phyloP scores from a whole-genome alignment of 2,888 invertebrate species.

The Cosmia trapezina region DNA sequence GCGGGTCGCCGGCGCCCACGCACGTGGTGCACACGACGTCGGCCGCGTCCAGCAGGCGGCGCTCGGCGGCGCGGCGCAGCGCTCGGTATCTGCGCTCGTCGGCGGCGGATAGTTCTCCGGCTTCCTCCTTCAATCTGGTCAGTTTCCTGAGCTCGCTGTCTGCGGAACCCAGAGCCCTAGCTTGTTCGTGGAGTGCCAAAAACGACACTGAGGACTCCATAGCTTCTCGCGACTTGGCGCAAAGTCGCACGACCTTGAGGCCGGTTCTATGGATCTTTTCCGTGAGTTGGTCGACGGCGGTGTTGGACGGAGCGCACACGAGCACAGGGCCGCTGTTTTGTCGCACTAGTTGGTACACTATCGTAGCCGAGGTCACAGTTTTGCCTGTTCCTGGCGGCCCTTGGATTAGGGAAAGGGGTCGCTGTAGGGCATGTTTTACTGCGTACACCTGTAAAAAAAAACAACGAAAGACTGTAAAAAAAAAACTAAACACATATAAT shows the following conservation, averaged over 20 bases:
- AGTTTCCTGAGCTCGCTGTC: conserved; percentile 97
- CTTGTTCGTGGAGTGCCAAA: conserved; percentile 98
- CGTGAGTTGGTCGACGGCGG: conserved; percentile 99
- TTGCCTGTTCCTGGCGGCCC: conserved; percentile 99
- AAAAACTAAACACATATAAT: neutral
- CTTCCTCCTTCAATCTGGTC: conserved; percentile 99
- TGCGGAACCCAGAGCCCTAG: conserved; percentile 97
- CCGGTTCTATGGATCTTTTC: conserved; percentile 99
- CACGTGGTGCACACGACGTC: conserved; percentile 99
- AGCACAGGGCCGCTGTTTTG: conserved; percentile 98
- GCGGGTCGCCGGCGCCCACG: conserved; percentile 99
- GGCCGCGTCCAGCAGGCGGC: conserved; percentile 97
- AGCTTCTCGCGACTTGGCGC: conserved; percentile 99
- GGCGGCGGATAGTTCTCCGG: conserved; percentile 98
- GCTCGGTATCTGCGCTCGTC: conserved; percentile 98
- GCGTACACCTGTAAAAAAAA: conserved; percentile 94
- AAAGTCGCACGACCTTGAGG: conserved; percentile 97
- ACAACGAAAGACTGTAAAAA: neutral
- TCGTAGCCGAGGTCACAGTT: conserved; percentile 99
- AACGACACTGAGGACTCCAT: conserved; percentile 99
- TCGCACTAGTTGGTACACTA: conserved; percentile 99
- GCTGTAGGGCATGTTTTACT: conserved; percentile 98
- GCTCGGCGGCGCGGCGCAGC: conserved; percentile 97
- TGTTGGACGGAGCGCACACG: conserved; percentile 99
- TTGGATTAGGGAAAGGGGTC: conserved; percentile 98